Evolutionary conservation across 2,888 invertebrate genomes (phyloP).

Genomic region (Dromius quadrimaculatus): DNA sequence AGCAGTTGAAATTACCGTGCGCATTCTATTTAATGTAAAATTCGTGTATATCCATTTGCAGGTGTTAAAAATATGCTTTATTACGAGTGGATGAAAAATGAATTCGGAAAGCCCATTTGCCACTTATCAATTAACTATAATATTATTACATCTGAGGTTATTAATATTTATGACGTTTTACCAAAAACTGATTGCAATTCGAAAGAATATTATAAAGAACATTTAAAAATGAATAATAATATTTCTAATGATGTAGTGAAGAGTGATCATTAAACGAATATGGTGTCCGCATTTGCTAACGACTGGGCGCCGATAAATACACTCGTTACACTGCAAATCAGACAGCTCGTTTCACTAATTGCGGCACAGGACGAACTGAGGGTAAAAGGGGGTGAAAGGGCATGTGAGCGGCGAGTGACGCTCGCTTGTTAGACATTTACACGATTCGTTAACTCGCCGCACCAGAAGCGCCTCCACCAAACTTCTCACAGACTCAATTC

Average conservation of each 20-base stretch:
- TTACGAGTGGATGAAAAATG: constrained; percentile 31
- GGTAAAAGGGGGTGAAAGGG: neutral
- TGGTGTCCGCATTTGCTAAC: constrained; percentile 38
- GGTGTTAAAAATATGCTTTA: constrained; percentile 46
- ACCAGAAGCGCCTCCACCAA: neutral
- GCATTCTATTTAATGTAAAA: constrained; percentile 49
- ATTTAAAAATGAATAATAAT: too few relatives aligned
- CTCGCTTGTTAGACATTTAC: constrained; percentile 61
- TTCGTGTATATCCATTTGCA: constrained; percentile 50
- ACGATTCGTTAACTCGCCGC: constrained; percentile 60
- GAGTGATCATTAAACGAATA: constrained; percentile 8
- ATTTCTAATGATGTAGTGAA: too few relatives aligned
- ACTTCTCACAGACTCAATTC: constrained; percentile 6
- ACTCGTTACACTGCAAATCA: constrained; percentile 49
- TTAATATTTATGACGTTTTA: too few relatives aligned
- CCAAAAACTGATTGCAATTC: neutral
- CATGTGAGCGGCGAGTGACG: constrained; percentile 55
- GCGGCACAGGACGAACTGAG: constrained; percentile 42
- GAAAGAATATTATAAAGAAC: too few relatives aligned
- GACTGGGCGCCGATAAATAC: constrained; percentile 43
- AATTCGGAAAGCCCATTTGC: neutral
- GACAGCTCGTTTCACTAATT: constrained; percentile 50
- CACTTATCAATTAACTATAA: constrained; percentile 9
- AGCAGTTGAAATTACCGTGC: constrained; percentile 41
- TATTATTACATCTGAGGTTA: too few relatives aligned